Conservation (phyloP, 2,113 vertebrate genomes). For the Podarcis raffonei region DNA sequence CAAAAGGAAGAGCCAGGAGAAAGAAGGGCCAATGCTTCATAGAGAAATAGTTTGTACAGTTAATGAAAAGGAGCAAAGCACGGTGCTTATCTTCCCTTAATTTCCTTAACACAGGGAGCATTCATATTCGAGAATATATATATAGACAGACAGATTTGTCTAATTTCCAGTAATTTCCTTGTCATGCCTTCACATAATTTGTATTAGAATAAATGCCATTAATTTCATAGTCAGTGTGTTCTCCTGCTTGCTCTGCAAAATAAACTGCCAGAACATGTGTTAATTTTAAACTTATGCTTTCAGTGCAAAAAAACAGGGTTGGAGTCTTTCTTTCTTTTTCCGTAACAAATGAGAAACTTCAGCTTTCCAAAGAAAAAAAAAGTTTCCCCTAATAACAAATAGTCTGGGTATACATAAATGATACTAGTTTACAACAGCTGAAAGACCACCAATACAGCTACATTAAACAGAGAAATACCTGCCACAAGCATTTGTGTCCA, state of each 20-base stretch:
- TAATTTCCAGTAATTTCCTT: background rate
- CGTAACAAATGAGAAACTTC: background rate
- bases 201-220: background rate
- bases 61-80: conserved; percentile 12
- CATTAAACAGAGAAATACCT: background rate
- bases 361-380: background rate
- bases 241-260: background rate
- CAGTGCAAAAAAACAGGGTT: background rate
- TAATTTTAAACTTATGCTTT: conserved; percentile 5
- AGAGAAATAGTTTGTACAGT: background rate
- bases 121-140: background rate
- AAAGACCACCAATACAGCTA: background rate
- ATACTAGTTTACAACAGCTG: background rate
- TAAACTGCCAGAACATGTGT: conserved; percentile 2
- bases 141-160: background rate
- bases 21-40: background rate
- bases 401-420: background rate
- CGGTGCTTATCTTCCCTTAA: conserved; percentile 23
- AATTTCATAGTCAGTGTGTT: conserved; percentile 36
- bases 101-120: conserved; percentile 11
- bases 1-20: background rate
- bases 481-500: background rate
- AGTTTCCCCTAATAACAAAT: background rate
- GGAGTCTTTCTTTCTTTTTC: background rate
- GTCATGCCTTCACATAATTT: conserved; percentile 40